phyloP scores from a whole-genome alignment of 2,797 vertebrate genomes.

The Diplodus sargus region DNA sequence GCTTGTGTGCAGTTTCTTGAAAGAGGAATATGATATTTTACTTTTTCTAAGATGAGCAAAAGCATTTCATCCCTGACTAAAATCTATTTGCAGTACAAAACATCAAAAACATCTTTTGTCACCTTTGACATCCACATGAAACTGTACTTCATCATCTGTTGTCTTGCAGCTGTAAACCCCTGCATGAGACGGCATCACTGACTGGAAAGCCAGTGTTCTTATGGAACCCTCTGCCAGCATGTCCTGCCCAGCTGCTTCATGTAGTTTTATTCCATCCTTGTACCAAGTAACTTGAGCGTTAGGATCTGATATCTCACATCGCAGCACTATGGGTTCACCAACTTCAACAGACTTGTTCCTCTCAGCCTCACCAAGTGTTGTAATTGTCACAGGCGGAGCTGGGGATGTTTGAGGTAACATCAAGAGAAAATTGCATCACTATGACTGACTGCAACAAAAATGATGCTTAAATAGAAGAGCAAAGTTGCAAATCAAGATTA shows the following conservation, averaged over 20 bases:
- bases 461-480: constrained; percentile 49
- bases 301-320: constrained; percentile 80
- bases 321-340: constrained; percentile 75
- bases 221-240: constrained; percentile 79
- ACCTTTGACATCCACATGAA: constrained; percentile 89
- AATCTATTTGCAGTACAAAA: constrained; percentile 12
- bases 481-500: constrained; percentile 73
- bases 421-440: constrained; percentile 82
- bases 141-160: constrained; percentile 76
- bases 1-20: neutral
- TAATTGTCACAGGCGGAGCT: constrained; percentile 83
- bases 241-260: constrained; percentile 71
- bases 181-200: constrained; percentile 76
- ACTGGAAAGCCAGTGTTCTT: constrained; percentile 79
- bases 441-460: constrained; percentile 62
- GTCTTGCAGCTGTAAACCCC: constrained; percentile 82
- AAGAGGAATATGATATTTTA: neutral
- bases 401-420: constrained; percentile 83
- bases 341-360: constrained; percentile 79
- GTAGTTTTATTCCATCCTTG: constrained; percentile 84
- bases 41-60: neutral
- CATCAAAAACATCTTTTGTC: constrained; percentile 67
- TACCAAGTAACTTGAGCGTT: constrained; percentile 82
- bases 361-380: constrained; percentile 78
- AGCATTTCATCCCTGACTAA: neutral